phyloP scores from a whole-genome alignment of 2,888 invertebrate genomes.

The Acholoe squamosa region DNA sequence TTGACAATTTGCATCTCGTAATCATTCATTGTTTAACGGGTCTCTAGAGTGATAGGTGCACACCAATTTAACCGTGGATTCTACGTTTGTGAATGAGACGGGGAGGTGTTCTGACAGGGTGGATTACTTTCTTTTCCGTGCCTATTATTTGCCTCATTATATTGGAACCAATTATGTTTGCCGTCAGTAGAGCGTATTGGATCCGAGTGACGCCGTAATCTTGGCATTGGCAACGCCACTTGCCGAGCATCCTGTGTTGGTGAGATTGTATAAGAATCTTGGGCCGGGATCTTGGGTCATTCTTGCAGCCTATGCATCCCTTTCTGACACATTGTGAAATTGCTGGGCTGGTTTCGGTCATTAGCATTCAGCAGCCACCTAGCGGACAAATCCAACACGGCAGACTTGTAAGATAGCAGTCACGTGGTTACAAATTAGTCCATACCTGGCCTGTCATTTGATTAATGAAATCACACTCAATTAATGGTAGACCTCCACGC shows the following conservation, averaged over 20 bases:
- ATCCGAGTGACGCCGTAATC: neutral
- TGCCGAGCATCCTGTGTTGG: neutral
- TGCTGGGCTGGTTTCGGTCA: neutral
- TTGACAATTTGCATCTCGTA: too few species aligned
- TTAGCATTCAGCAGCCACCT: conserved; percentile 30
- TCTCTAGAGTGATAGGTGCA: too few species aligned
- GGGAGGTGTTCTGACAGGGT: too few species aligned
- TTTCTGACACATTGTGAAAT: neutral
- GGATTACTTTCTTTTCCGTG: too few species aligned
- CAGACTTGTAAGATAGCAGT: neutral
- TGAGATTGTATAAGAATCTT: conserved; percentile 1
- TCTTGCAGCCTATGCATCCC: neutral
- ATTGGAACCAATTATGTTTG: neutral
- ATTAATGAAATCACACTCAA: conserved; percentile 34
- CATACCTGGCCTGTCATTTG: neutral
- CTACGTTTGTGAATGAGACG: too few species aligned
- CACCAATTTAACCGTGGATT: too few species aligned
- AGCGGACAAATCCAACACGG: neutral
- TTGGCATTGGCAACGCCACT: neutral
- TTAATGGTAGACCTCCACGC: neutral
- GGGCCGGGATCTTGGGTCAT: neutral
- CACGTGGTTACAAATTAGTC: neutral
- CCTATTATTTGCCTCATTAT: neutral
- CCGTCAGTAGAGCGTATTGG: neutral
- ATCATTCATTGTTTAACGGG: too few species aligned